Evolutionary conservation across 1,140 invertebrate species (phyloP).

Genomic region (Grapholita molesta): DNA sequence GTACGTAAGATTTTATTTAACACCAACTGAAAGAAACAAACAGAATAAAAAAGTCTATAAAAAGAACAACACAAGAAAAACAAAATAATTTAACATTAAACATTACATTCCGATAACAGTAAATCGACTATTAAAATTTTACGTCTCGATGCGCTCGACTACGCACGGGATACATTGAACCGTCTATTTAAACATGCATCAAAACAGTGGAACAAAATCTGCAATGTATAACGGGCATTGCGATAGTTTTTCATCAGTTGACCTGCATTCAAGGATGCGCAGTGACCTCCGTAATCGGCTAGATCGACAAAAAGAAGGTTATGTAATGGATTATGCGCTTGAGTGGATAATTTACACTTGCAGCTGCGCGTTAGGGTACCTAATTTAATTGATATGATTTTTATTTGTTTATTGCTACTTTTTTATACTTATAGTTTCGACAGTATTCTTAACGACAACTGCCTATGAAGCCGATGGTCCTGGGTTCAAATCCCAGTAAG

Average conservation of each 20-base stretch:
- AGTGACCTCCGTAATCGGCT: constrained; percentile 10
- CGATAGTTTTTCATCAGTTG: background rate
- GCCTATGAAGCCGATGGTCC: no score
- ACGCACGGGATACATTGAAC: background rate
- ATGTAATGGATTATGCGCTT: constrained; percentile 4
- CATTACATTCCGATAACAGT: background rate
- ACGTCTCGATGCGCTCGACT: background rate
- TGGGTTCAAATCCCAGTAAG: no score
- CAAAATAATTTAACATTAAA: background rate
- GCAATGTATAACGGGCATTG: background rate
- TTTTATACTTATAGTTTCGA: background rate
- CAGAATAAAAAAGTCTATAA: background rate
- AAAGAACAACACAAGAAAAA: background rate
- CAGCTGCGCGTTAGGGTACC: background rate
- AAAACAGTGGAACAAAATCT: background rate
- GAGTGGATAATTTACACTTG: background rate
- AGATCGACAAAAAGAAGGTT: constrained; percentile 10
- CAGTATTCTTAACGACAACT: no score
- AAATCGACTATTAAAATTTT: constrained; percentile 5
- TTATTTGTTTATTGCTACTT: background rate
- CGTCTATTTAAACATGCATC: background rate
- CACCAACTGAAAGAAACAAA: background rate
- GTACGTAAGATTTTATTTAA: no score
- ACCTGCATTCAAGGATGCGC: constrained; percentile 13
- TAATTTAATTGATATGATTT: no score